Base-by-base conservation (phyloP, 2,888 invertebrate genomes). In the Pantelozetes paolii region DNA sequence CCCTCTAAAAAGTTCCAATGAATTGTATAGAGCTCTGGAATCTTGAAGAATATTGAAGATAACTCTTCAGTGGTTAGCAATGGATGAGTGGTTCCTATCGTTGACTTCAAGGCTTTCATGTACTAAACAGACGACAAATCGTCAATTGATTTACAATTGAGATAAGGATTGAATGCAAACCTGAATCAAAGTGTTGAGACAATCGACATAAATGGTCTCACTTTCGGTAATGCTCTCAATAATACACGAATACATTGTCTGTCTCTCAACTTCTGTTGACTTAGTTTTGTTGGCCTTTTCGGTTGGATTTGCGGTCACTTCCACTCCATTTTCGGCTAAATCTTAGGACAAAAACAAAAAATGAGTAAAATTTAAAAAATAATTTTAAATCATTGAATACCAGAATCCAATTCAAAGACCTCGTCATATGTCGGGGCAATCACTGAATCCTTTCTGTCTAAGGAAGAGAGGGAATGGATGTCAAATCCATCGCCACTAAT, bases 1-100 rank as follows among this genome's bases (percentile, higher is more conserved):
- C 89, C 89, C 75, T 89, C 88, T 59, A 94, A 85, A 83, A 95
- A 95, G 77, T 88, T 88, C 77, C 89, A 88, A 83, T 95, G 95
- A 73, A 92, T 85, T 70, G 87, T 87, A 80, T 91, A 90, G 69
- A 95, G 85, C 79, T 94, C 92, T 0, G 92, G 91, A 82, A 95
- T 92, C 84, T 93, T 92, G 82, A 91, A 93, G 83, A 95, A 95
- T 82, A 95, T 94, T 9, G 90, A 90, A 78, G 90, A 89, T 81
- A 93, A 90, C 82, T 95, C 94, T 77, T 91, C 90, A 80, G 90
- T 89, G 0, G 90, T 89, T 80, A 94, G 90, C 76, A 95, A 91
- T 64, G 93, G 93, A 82, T 93, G 92, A 13, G 93, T 92, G 74
- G 92, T 91, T 67, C 89, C 88, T 76, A 92, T 84, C 15, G 92